Percentiles rank a stretch among this genome's conserved stretches.
phyloP scores from a whole-genome alignment of 2,113 vertebrate species.

The Toxotes jaculatrix region DNA sequence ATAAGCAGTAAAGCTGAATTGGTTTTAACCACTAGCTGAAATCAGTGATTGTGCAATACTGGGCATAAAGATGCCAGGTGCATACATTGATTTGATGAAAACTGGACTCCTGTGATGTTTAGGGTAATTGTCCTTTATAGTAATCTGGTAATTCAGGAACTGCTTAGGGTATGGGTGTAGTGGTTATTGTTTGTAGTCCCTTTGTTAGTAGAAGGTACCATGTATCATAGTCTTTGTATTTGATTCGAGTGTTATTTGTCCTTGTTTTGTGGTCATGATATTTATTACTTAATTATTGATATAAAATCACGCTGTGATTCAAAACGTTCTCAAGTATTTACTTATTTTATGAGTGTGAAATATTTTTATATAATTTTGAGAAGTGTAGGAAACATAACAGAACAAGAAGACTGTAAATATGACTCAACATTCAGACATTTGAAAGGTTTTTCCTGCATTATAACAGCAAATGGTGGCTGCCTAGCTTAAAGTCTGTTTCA shows the following conservation, averaged over 20 bases:
- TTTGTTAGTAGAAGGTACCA: background rate
- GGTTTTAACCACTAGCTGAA: constrained; percentile 16
- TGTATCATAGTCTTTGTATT: background rate
- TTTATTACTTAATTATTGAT: background rate
- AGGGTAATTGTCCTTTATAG: background rate
- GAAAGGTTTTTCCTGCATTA: background rate
- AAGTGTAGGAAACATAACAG: background rate
- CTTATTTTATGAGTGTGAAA: background rate
- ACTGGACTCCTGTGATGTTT: background rate
- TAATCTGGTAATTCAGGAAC: constrained; percentile 1
- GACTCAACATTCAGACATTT: background rate
- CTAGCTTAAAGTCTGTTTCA: background rate
- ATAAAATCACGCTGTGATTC: background rate
- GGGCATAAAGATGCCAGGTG: background rate
- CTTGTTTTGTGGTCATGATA: background rate
- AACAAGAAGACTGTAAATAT: background rate
- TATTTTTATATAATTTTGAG: background rate
- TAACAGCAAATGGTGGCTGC: background rate
- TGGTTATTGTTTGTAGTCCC: background rate
- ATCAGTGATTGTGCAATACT: constrained; percentile 32
- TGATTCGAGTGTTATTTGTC: too few species aligned
- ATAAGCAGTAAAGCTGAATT: constrained; percentile 47
- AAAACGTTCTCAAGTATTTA: background rate
- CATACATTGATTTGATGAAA: background rate
- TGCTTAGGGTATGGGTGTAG: background rate